These are phyloP conservation scores for Menura novaehollandiae DNA, from an alignment of 2,113 vertebrate genomes.

Conservation along the genomic window DNA sequence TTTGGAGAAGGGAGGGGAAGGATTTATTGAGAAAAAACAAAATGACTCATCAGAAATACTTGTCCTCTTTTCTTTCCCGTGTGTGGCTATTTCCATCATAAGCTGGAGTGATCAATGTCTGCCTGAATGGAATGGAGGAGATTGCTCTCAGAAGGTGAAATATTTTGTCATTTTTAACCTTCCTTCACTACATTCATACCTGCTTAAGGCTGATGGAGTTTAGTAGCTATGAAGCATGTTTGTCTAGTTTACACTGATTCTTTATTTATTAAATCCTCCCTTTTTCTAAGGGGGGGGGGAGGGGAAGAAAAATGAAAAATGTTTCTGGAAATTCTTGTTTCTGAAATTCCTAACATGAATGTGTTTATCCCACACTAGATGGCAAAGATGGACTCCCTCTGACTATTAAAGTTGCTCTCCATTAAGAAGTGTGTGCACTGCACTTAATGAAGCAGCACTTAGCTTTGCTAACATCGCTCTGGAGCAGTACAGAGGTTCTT, in stretches of 20 bases:
- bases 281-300: background rate
- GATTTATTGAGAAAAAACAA: background rate
- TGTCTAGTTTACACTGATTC: background rate
- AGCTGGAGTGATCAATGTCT: background rate
- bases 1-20: background rate
- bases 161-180: background rate
- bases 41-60: background rate
- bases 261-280: background rate
- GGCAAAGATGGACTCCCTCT: background rate
- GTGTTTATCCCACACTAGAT: background rate
- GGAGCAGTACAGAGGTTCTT: background rate
- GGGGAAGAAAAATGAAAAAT: background rate
- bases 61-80: background rate
- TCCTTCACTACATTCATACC: background rate
- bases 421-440: background rate
- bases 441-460: conserved; percentile 25
- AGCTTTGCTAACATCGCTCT: background rate
- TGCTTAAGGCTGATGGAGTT: background rate
- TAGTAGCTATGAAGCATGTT: background rate
- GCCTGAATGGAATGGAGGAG: background rate
- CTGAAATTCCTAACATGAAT: background rate
- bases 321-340: background rate
- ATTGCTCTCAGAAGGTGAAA: background rate
- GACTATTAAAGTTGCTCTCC: background rate
- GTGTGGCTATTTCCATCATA: background rate